Conservation (phyloP, 2,113 vertebrate genomes). For the Rhinoderma darwinii region DNA sequence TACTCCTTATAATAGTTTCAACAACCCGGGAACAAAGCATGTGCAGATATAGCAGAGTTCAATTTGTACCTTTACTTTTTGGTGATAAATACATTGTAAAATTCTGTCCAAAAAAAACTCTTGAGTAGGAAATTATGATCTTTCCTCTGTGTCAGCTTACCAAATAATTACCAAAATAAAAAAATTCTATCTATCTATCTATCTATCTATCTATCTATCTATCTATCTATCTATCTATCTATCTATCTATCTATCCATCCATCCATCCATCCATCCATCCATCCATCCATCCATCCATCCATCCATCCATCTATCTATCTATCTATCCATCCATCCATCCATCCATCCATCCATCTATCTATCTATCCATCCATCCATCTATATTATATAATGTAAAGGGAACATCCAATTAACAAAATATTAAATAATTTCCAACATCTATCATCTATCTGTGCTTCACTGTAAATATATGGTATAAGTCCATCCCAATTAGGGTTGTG, state of each 20-base stretch:
- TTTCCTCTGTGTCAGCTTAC: too few species aligned
- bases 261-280: neutral
- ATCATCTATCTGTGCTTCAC: neutral
- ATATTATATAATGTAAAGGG: too few species aligned
- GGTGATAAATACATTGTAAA: too few species aligned
- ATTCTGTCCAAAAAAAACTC: too few species aligned
- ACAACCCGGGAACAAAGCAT: neutral
- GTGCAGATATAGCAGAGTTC: neutral
- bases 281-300: neutral
- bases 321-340: neutral
- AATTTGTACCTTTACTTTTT: neutral
- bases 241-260: neutral
- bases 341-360: conserved; percentile 1
- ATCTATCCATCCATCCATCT: conserved; percentile 6
- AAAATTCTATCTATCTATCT: conserved; percentile 12
- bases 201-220: conserved; percentile 2
- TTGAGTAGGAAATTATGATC: too few species aligned
- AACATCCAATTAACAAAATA: too few species aligned
- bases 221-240: conserved; percentile 11
- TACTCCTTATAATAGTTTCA: neutral
- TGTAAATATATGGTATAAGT: too few species aligned
- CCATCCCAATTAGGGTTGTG: neutral
- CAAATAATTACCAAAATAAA: too few species aligned
- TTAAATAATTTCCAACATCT: too few species aligned
- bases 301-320: neutral